Evolutionary conservation across 2,888 invertebrate genomes (phyloP), one percentile per base, ranked within the genome.

Genomic region (Drosophila engyochracea): DNA sequence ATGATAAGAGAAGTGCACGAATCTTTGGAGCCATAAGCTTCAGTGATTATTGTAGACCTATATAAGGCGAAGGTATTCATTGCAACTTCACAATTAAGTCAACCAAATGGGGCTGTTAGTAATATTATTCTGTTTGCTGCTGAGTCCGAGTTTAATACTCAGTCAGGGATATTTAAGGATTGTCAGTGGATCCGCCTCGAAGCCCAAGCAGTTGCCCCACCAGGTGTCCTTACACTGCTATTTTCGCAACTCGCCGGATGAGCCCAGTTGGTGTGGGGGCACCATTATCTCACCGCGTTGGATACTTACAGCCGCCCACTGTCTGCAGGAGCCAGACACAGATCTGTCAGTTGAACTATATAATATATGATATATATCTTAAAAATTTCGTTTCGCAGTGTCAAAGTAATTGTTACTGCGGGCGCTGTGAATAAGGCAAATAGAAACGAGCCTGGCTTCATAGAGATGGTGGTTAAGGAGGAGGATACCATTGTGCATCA

Each of bases 281-380:
- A 73, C 78, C 6, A 74, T 85, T n/a, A 77, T 85, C 12, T 65
- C 71, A 5, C 41, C 16, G 3, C 70, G 65, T 3, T 88, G 89
- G 80, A 76, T 85, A 39, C 59, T 85, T 0, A 90, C 85, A 10
- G 90, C 85, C 2, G 85, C 90, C 0, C 85, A 85, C 52, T 85
- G 85, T 9, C 55, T 85, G 19, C 53, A 77, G 41, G 70, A 70
- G 5, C 47, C 60, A 1, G 14, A 28, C 16, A 4, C 35, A 0
- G 19, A 37, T n/a, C 64, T 79, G 85, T 79, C 35, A 59, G 70
- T 49, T 33, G 12, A 12, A 31, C 2, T 25, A 9, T 16, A 16
- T 25, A 47, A 47, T 25, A 25, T 16, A 47, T 47, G 22, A 47
- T 16, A 47, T 33, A 9, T 16, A 10, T 19, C 9, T 19, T 7